Evolutionary conservation across 2,797 vertebrate species (phyloP).

Genomic region (Labeo calbasu): DNA sequence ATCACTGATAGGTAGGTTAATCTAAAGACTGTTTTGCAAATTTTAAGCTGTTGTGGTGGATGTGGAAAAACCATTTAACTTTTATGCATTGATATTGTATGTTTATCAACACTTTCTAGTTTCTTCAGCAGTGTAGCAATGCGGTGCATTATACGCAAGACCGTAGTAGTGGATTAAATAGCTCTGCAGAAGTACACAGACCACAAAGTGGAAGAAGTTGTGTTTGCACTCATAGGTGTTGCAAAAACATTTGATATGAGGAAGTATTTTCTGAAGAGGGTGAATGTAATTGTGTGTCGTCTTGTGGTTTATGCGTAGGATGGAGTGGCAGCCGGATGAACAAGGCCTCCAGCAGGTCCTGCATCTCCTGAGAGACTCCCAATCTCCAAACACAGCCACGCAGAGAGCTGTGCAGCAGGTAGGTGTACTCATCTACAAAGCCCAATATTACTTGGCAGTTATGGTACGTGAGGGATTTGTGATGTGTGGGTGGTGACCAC

Average conservation of each 20-base stretch:
- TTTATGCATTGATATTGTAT: neutral
- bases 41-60: neutral
- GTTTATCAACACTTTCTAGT: neutral
- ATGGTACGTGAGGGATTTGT: neutral
- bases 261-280: neutral
- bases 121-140: neutral
- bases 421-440: slow-evolving; percentile 81
- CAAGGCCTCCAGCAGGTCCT: slow-evolving; percentile 96
- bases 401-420: slow-evolving; percentile 94
- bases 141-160: fast-evolving
- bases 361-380: slow-evolving; percentile 93
- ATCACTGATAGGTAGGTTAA: neutral
- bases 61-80: no score
- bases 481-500: neutral
- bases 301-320: slow-evolving; percentile 68
- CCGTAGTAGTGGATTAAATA: neutral
- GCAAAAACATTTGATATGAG: neutral
- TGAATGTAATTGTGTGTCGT: neutral
- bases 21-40: no score
- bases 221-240: neutral
- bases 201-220: neutral
- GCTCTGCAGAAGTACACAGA: neutral
- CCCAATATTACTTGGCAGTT: neutral
- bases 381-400: slow-evolving; percentile 93
- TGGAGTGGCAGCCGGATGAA: slow-evolving; percentile 97